These are phyloP conservation scores for Hipposideros armiger DNA, from an alignment of 2,113 vertebrate species.

Conservation along the genomic window DNA sequence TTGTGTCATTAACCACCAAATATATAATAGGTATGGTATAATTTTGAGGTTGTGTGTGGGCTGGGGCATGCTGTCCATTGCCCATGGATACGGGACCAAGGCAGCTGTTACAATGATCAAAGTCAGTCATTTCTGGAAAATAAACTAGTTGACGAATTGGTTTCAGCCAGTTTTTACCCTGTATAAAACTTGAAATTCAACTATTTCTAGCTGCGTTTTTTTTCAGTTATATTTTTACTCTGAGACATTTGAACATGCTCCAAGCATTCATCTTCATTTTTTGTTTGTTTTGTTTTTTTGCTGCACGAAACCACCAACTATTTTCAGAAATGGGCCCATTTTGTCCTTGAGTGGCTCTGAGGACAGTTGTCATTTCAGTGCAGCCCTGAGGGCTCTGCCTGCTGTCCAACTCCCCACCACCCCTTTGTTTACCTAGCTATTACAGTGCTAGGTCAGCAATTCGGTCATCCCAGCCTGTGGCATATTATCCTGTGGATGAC, in stretches of 20 bases:
- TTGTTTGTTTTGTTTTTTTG: background rate
- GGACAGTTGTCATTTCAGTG: background rate
- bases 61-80: background rate
- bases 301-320: background rate
- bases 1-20: background rate
- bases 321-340: background rate
- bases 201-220: background rate
- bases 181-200: background rate
- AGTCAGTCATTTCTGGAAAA: conserved; percentile 3
- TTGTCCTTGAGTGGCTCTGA: background rate
- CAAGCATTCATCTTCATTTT: background rate
- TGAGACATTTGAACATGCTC: background rate
- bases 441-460: background rate
- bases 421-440: background rate
- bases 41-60: background rate
- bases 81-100: background rate
- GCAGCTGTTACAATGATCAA: background rate
- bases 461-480: background rate
- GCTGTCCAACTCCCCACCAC: accelerated
- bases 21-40: background rate
- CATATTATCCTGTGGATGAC: background rate
- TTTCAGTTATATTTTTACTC: background rate
- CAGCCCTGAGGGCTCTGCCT: background rate
- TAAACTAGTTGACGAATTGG: background rate
- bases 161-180: background rate